Conservation (phyloP, 1,140 invertebrate species). For the Magallana ariakensis region DNA sequence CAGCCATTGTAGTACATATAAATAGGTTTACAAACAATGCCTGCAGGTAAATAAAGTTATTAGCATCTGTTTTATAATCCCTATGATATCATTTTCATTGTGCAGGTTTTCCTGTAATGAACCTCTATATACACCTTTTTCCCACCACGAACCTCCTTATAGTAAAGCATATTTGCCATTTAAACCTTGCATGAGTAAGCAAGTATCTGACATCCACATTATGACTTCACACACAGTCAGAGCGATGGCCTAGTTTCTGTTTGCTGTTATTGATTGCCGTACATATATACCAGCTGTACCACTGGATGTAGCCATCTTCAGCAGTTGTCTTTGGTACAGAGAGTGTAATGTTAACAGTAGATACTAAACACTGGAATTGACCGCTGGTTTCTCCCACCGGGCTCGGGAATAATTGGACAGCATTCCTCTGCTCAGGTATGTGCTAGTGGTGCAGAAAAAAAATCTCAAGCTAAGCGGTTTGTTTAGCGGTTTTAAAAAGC, state of each 20-base stretch:
- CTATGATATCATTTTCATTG: no score
- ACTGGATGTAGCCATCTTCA: slow-evolving; percentile 11
- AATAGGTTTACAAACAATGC: no score
- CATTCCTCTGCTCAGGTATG: background rate
- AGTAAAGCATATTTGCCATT: slow-evolving; percentile 38
- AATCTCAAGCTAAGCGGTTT: background rate
- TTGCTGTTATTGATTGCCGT: slow-evolving; percentile 29
- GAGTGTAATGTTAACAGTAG: slow-evolving; percentile 27
- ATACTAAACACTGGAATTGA: slow-evolving; percentile 27
- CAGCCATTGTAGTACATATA: no score
- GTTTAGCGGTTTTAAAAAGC: slow-evolving; percentile 21
- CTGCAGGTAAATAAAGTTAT: no score
- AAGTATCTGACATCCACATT: slow-evolving; percentile 28
- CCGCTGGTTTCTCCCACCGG: background rate
- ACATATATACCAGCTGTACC: slow-evolving; percentile 35
- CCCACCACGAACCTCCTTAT: slow-evolving; percentile 21
- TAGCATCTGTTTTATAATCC: no score
- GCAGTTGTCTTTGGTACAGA: slow-evolving; percentile 12
- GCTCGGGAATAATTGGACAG: background rate
- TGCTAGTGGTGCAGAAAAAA: slow-evolving; percentile 14
- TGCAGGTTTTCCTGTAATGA: background rate
- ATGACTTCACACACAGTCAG: slow-evolving; percentile 35
- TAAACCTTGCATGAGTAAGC: slow-evolving; percentile 38
- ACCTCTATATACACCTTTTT: slow-evolving; percentile 26
- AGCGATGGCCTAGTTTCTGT: slow-evolving; percentile 20